Evolutionary conservation across 1,140 invertebrate species (phyloP), one percentile per base, ranked within the genome.

Genomic region (Diabrotica virgifera): DNA sequence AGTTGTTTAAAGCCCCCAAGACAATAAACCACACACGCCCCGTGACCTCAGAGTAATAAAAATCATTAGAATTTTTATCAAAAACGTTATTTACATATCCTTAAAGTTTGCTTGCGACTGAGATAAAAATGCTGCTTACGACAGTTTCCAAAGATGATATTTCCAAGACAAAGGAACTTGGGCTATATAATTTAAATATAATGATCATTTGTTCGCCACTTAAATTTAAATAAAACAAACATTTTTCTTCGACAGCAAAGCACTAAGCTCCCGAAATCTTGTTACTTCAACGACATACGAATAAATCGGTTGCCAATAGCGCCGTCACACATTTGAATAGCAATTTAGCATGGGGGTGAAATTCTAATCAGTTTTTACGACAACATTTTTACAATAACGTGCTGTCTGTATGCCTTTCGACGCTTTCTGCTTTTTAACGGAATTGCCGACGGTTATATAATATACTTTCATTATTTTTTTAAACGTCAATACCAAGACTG

Each of bases 141-240:
- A 59, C 58, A 57, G 24, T 57, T 37, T 57, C 36, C 55, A 36
- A 57, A 57, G 55, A 46, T 46, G 40, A 57, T 57, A 57, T 57
- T 57, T 57, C 59, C 13, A 52, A 62, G 60, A 62, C 60, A 62
- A 62, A 62, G 38, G 51, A 62, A 62, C 60, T 53, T n/a, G 24
- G 66, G 66, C 70, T 60, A 69, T 67, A 72, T 71, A 72, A 74
- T 74, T 74, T 74, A 70, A 74, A 74, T 74, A 71, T 72, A 72
- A 71, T 69, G 73, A 71, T 72, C 73, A 70, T 74, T 74, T 70
- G 69, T 67, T 69, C 69, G 59, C 59, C 72, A 72, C 72, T 75
- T 70, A 76, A 76, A 77, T 77, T 77, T 77, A 74, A 77, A 77
- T 77, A 77, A 77, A 77, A 77, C 72, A 76, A 76, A 76, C 74